Evolutionary conservation across 1,140 invertebrate genomes (phyloP).

Genomic region (Drosophila sechellia): DNA sequence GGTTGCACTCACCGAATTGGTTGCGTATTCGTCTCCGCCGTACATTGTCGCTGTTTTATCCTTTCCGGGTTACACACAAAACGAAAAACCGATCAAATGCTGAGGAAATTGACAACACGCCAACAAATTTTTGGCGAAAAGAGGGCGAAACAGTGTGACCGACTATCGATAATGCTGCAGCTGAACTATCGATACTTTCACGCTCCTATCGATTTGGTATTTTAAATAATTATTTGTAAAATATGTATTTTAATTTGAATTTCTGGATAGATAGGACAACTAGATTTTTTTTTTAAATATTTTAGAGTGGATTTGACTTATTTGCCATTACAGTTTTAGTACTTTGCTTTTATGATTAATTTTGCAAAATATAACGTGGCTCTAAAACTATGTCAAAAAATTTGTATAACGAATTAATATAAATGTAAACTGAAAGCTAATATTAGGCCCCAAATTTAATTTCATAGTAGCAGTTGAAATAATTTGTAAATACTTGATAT

Average conservation of each 20-base stretch:
- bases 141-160: constrained; percentile 12
- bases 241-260: not conserved
- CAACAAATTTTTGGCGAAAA: constrained; percentile 76
- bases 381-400: too few relatives aligned
- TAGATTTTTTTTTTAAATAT: too few relatives aligned
- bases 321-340: too few relatives aligned
- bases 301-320: too few relatives aligned
- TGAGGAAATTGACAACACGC: constrained; percentile 71
- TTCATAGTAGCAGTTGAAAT: too few relatives aligned
- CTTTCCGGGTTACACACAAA: constrained; percentile 31
- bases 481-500: too few relatives aligned
- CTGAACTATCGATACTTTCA: not conserved
- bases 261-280: not conserved
- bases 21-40: constrained; percentile 72
- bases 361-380: too few relatives aligned
- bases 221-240: not conserved
- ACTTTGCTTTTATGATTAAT: too few relatives aligned
- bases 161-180: not conserved
- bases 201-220: not conserved
- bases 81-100: constrained; percentile 37
- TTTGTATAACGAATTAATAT: too few relatives aligned
- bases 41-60: constrained; percentile 68
- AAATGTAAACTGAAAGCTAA: too few relatives aligned
- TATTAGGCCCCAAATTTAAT: too few relatives aligned
- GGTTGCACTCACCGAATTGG: constrained; percentile 53